A percentile compares a stretch with the other conserved stretches of the same genome.
Conservation (phyloP, 1,140 invertebrate species). For the Antheraea pernyi region DNA sequence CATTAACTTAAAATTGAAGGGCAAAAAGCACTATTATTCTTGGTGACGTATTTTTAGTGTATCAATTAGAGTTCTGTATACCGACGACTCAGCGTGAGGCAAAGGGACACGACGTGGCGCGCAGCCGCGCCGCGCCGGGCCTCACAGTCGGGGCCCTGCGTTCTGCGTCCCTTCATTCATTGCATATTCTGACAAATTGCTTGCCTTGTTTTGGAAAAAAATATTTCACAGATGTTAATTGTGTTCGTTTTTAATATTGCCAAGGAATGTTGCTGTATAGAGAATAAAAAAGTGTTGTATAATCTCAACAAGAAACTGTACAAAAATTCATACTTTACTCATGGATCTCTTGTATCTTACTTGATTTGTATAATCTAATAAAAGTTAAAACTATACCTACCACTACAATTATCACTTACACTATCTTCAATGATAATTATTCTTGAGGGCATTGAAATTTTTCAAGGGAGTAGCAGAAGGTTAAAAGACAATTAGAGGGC, state of each 20-base stretch:
- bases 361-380: too few relatives aligned
- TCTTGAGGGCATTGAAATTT: too few relatives aligned
- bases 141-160: constrained; percentile 36
- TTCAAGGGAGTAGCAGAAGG: too few relatives aligned
- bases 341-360: too few relatives aligned
- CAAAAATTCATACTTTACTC: too few relatives aligned
- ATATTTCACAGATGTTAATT: constrained; percentile 28
- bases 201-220: constrained; percentile 41
- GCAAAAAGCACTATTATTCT: constrained; percentile 42
- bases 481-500: too few relatives aligned
- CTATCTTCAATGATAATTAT: too few relatives aligned
- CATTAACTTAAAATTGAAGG: constrained; percentile 28
- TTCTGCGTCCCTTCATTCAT: constrained; percentile 23
- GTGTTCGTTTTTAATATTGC: background rate
- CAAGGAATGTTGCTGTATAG: constrained; percentile 14
- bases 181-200: constrained; percentile 53
- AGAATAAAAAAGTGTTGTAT: too few relatives aligned
- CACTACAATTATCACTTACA: too few relatives aligned
- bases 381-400: too few relatives aligned
- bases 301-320: too few relatives aligned
- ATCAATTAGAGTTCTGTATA: constrained; percentile 75
- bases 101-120: constrained; percentile 35
- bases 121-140: constrained; percentile 44
- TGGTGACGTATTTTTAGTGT: constrained; percentile 65
- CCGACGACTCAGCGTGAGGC: constrained; percentile 62